These are phyloP conservation scores for Oscheius sp. DNA, from an alignment of 2,888 invertebrate species.

Conservation along the genomic window DNA sequence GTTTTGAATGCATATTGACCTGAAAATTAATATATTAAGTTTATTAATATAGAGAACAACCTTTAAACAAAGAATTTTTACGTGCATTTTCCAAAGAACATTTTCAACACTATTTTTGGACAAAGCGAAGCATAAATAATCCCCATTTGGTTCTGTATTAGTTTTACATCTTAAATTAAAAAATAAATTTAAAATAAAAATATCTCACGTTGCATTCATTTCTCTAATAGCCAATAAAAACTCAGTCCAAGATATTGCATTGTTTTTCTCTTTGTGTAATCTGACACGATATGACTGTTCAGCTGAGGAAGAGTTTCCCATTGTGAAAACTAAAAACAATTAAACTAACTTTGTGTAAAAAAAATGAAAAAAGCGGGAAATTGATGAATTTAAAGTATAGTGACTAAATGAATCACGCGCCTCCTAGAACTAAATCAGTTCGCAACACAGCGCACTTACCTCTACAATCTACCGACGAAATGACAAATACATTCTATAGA, in stretches of 20 bases:
- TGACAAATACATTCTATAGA: no score
- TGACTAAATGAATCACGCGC: conserved; percentile 5
- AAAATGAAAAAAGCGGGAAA: not conserved
- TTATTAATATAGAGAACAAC: conserved; percentile 11
- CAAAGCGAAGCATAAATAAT: conserved; percentile 40
- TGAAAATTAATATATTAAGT: conserved; percentile 13
- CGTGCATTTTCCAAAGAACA: conserved; percentile 34
- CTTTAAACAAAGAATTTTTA: conserved; percentile 41
- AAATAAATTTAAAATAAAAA: not conserved
- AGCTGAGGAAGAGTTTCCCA: conserved; percentile 15
- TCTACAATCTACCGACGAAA: no score
- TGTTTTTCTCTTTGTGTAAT: conserved; percentile 12
- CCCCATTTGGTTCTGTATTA: conserved; percentile 32
- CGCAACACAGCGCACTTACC: not conserved
- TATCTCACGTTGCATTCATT: conserved; percentile 42
- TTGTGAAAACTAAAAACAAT: not conserved
- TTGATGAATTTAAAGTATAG: not conserved
- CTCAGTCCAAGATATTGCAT: conserved; percentile 31
- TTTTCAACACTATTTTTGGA: conserved; percentile 18
- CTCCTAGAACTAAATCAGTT: not conserved
- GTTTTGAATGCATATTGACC: conserved; percentile 27
- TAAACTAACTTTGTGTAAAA: not conserved
- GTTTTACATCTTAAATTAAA: conserved; percentile 31
- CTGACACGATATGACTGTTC: not conserved
- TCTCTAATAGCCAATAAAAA: conserved; percentile 36